Base-by-base conservation (phyloP, 2,113 vertebrate species). In the Ctenomys sociabilis region DNA sequence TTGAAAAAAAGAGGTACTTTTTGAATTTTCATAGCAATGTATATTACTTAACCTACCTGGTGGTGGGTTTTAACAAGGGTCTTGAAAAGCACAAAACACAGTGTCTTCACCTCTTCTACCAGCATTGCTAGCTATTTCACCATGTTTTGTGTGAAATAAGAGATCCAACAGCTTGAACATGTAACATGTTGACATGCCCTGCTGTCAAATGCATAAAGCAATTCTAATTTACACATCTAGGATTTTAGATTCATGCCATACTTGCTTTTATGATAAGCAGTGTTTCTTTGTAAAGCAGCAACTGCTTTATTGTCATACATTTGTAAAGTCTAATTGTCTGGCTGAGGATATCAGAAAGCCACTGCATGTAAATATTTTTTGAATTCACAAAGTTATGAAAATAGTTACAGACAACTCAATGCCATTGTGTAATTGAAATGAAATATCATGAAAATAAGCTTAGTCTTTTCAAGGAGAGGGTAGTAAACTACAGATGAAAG, bases 1-100 rank as follows among this genome's bases (percentile, higher is more conserved):
- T 59, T 64, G 81, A 88, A 49, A 35, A 35, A 94, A 91, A 88
- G 21, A 88, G 43, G 10, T 14, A 7, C 4, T 89, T 82, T 82
- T 82, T 78, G 26, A n/a, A 86, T 85, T 72, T 77, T 72, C 52
- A 96, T 85, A n/a, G 57, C 64, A 57, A 91, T 97, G 75, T 97
- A 61, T 45, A 78, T 90, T 94, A 85, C 88, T 88, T 82, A 92
- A 88, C 11, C 2, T 57, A 30, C 49, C 45, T 90, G 8, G 17
- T 19, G 84, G 22, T 32, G 61, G 78, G 7, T 22, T 89, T 82
- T 72, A 66, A 72, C 93, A 95, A 17, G 6, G 64, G 17, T 12
- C 88, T 10, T 73, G 30, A 75, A 26, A 80, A 32, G 16, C 43
- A 40, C 21, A 4, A 28, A 84, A n/a, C 24, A 57, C 0, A 35